These are phyloP conservation scores for Paraplagusia blochii DNA, from an alignment of 2,113 vertebrate genomes.

Conservation along the genomic window DNA sequence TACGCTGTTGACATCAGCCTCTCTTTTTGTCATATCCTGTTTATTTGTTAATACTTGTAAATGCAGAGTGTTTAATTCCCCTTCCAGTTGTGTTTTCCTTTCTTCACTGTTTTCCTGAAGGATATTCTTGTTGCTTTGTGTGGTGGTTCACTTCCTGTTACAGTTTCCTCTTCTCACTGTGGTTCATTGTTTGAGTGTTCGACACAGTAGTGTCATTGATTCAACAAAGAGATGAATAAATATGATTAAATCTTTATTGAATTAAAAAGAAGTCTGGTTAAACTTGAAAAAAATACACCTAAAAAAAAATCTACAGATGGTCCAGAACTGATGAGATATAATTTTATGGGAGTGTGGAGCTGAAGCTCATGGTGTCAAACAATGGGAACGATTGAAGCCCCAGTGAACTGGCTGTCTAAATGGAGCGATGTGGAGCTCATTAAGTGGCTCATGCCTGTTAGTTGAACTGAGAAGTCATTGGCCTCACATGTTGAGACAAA, in stretches of 20 bases:
- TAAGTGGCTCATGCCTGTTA: constrained; percentile 39
- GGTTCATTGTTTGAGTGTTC: constrained; percentile 3
- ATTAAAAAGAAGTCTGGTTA: neutral
- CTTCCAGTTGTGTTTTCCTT: constrained; percentile 27
- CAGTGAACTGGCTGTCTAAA: constrained; percentile 24
- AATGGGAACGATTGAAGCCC: constrained; percentile 26
- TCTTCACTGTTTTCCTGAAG: constrained; percentile 29
- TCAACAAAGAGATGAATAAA: constrained; percentile 12
- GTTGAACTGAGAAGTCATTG: constrained; percentile 32
- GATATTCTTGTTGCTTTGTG: constrained; percentile 36
- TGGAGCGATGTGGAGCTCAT: constrained; percentile 48
- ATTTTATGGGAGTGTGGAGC: neutral
- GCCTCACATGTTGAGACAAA: constrained; percentile 50
- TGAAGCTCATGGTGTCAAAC: constrained; percentile 24
- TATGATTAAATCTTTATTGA: constrained; percentile 5
- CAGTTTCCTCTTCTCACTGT: constrained; percentile 45
- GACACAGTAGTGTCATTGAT: constrained; percentile 35
- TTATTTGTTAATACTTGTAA: constrained; percentile 5
- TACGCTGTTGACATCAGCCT: constrained; percentile 14
- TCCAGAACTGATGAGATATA: neutral
- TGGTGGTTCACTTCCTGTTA: constrained; percentile 48
- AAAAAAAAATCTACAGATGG: too few relatives aligned
- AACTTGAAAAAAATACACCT: neutral
- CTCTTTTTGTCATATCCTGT: constrained; percentile 32
- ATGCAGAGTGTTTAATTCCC: constrained; percentile 20